Percentiles rank a stretch among this genome's conserved stretches.
phyloP scores from a whole-genome alignment of 2,113 vertebrate species.

The Ptilorrhoa leucosticta region DNA sequence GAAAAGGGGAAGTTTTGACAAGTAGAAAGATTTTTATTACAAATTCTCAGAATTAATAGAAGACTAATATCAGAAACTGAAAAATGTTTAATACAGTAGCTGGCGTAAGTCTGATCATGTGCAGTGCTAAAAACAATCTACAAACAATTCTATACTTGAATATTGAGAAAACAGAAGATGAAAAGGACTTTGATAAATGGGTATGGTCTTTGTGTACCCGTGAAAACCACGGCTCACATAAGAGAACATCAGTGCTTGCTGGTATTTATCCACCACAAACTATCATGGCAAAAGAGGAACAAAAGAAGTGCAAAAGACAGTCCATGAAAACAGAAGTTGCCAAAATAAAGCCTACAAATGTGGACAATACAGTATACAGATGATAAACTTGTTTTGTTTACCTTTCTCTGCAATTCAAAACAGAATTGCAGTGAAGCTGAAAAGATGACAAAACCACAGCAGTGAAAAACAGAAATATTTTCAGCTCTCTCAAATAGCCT shows the following conservation, averaged over 20 bases:
- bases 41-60: not conserved
- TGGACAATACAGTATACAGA: not conserved
- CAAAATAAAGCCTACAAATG: not conserved
- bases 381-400: not conserved
- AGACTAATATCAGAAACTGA: not conserved
- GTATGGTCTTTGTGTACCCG: not conserved
- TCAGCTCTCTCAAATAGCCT: not conserved
- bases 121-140: conserved; percentile 43
- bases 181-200: conserved; percentile 35
- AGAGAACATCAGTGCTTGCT: not conserved
- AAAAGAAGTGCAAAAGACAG: not conserved
- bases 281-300: not conserved
- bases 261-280: not conserved
- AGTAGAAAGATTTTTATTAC: not conserved
- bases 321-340: not conserved
- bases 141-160: not conserved
- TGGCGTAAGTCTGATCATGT: not conserved
- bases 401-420: conserved; percentile 12
- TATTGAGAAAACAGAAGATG: conserved; percentile 24
- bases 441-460: not conserved
- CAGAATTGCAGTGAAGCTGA: not conserved
- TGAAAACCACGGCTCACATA: not conserved
- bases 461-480: not conserved
- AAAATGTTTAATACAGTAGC: not conserved
- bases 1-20: not conserved